These are phyloP conservation scores for Acronicta psi DNA, from an alignment of 2,888 invertebrate genomes.

Conservation along the genomic window DNA sequence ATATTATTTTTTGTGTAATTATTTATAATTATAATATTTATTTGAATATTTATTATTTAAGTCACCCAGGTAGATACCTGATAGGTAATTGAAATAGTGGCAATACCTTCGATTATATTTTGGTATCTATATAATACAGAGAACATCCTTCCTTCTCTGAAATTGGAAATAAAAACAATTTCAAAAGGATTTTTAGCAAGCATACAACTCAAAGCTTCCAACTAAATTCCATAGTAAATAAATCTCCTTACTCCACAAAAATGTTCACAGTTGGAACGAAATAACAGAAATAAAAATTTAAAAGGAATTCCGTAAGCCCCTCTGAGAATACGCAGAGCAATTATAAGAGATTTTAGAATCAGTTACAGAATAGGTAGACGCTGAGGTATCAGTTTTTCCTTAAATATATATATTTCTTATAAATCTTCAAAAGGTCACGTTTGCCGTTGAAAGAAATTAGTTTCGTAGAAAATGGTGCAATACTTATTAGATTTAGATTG, in stretches of 20 bases:
- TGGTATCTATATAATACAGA: no score
- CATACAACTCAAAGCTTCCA: constrained; percentile 5
- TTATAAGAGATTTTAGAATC: constrained; percentile 64
- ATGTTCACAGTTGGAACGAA: constrained; percentile 25
- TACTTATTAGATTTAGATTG: no score
- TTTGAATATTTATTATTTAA: no score
- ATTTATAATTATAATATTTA: no score
- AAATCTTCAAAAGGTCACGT: constrained; percentile 37
- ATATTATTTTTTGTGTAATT: no score
- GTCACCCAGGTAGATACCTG: no score
- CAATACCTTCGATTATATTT: no score
- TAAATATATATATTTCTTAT: constrained; percentile 17
- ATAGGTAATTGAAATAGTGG: no score
- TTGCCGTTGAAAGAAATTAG: constrained; percentile 4
- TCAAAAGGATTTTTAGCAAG: not conserved
- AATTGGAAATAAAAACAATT: not conserved
- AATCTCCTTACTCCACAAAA: constrained; percentile 41
- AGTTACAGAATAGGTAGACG: constrained; percentile 42
- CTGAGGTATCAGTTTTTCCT: constrained; percentile 27
- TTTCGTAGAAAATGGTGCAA: no score
- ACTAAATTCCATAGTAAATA: constrained; percentile 30
- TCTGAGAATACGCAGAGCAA: constrained; percentile 61
- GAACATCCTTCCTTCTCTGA: not conserved
- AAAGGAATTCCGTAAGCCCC: constrained; percentile 54
- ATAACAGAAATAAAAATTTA: constrained; percentile 51